Conservation (phyloP, 2,888 invertebrate species). For the Tenthredo livida region DNA sequence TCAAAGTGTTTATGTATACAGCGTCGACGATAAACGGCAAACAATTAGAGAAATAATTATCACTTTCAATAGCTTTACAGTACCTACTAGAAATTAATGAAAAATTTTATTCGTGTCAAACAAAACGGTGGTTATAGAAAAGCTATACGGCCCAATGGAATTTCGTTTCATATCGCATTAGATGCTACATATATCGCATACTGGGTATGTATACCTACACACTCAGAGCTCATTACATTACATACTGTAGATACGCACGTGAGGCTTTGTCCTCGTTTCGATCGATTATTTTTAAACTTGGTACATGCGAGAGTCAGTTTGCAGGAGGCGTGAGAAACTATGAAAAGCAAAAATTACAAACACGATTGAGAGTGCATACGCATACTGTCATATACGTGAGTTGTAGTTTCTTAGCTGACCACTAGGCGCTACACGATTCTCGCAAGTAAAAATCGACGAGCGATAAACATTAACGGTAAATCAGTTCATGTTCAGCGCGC, state of each 20-base stretch:
- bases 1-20: not conserved
- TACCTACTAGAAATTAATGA: not conserved
- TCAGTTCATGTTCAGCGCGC: not conserved
- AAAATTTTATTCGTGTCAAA: not conserved
- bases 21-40: not conserved
- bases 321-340: not conserved
- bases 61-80: not conserved
- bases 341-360: not conserved
- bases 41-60: not conserved
- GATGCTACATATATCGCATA: not conserved
- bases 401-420: not conserved
- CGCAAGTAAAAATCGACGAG: not conserved
- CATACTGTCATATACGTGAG: not conserved
- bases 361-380: not conserved
- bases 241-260: conserved; percentile 16
- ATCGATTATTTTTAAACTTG: conserved; percentile 44
- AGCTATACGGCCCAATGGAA: no score
- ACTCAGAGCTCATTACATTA: not conserved
- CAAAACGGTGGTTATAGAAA: not conserved
- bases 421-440: conserved; percentile 1
- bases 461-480: not conserved
- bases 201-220: not conserved
- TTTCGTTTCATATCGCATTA: not conserved
- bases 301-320: not conserved
- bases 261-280: conserved; percentile 40